Evolutionary conservation across 1,140 invertebrate species (phyloP).

Genomic region (Zaprionus camerounensis): DNA sequence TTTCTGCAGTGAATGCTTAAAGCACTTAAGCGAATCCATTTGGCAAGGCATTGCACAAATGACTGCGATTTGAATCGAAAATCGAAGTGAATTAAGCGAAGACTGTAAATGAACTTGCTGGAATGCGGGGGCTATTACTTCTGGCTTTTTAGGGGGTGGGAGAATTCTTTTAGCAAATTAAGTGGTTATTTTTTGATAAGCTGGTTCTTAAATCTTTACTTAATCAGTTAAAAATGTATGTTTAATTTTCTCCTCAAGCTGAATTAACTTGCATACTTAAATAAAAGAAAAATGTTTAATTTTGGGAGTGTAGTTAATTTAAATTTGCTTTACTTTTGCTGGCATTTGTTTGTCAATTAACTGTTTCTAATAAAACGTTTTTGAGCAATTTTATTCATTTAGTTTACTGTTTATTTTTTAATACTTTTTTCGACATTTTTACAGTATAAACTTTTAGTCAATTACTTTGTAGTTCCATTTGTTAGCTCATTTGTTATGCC

Average conservation of each 20-base stretch:
- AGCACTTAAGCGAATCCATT: conserved; percentile 57
- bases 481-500: background rate
- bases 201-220: no score
- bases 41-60: conserved; percentile 43
- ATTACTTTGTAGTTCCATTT: conserved; percentile 6
- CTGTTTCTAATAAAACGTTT: background rate
- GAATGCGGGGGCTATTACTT: background rate
- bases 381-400: background rate
- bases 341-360: background rate
- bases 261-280: background rate
- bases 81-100: background rate
- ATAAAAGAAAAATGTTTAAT: background rate
- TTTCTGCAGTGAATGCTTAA: conserved; percentile 64
- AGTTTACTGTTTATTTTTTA: background rate
- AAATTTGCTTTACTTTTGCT: background rate
- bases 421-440: background rate
- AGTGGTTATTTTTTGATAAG: no score
- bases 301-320: background rate
- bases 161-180: background rate
- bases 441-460: background rate
- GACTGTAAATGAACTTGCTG: background rate
- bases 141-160: background rate
- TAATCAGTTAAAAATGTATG: no score
- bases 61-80: background rate
- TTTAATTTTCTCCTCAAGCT: background rate